Base-by-base conservation (phyloP, 2,888 invertebrate genomes). In the Dryomyza anilis region DNA sequence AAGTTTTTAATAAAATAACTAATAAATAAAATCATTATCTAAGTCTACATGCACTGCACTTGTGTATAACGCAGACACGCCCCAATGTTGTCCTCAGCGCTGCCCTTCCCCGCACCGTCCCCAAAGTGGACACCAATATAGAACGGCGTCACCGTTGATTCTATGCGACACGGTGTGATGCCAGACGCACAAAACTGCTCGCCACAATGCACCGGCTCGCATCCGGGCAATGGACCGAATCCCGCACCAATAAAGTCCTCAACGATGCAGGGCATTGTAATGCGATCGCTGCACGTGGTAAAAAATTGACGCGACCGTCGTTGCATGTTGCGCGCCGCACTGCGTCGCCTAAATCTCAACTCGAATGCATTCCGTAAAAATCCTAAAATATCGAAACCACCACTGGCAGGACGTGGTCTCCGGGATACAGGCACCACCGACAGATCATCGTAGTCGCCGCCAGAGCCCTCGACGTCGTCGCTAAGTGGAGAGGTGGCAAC, bases 201-300 rank as follows among this genome's bases (percentile, higher is more conserved):
- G 3, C 94, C 94, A 80, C 94, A 94, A 75, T 92, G 93, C 50
- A 91, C 88, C 5, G 93, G 88, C 78, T 91, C 91, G 77, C 94
- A 94, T 8, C 89, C 79, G 0, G 82, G 81, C 39, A 81, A 50
- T 0, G 78, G 86, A 12, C 63, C 59, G 23, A 61, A 64, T 0
- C 79, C 78, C 50, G 78, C 67, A 85, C 89, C 89, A 66, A 94
- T 87, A 76, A 94, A 90, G 77, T 94, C 93, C 75, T 94, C 94
- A 63, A 91, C 89, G 76, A 94, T 93, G 73, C 94, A 94, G 0
- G 93, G 92, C 83, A 94, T 89, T 1, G 93, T 88, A 55, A 94
- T 87, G 56, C 90, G 86, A 77, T 94, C 93, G 14, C 83, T 84
- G 76, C 94, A 94, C 0, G 72, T 77, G 61, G 79, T 77, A 33